phyloP scores from a whole-genome alignment of 2,797 vertebrate genomes.

The Prunella strophiata region DNA sequence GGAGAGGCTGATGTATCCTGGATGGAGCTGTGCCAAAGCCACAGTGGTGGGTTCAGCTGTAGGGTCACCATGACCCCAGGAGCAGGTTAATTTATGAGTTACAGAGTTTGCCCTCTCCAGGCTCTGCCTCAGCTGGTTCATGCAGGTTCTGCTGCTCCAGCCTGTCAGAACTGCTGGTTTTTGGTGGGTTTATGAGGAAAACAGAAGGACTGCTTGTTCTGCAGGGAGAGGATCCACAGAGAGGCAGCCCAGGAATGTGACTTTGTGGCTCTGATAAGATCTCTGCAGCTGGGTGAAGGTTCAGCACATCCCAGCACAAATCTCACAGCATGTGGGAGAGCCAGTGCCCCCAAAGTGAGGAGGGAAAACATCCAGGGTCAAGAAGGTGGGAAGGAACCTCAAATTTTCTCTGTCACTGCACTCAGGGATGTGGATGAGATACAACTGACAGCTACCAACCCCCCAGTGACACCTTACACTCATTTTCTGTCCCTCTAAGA shows the following conservation, averaged over 20 bases:
- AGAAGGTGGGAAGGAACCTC: neutral
- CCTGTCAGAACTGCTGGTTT: neutral
- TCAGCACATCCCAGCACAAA: neutral
- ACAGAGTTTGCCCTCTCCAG: neutral
- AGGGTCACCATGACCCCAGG: neutral
- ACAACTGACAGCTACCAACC: accelerated
- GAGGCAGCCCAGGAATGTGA: neutral
- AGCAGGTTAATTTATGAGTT: neutral
- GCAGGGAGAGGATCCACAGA: neutral
- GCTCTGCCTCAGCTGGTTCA: neutral
- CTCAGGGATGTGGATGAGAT: neutral
- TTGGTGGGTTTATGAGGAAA: neutral
- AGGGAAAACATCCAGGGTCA: neutral
- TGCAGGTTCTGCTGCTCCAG: neutral
- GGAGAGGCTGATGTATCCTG: neutral
- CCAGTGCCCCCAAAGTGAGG: neutral
- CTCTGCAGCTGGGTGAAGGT: neutral
- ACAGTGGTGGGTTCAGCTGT: neutral
- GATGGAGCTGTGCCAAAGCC: neutral
- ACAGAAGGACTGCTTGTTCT: neutral
- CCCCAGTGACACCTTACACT: neutral
- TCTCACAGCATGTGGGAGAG: neutral
- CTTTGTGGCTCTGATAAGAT: neutral
- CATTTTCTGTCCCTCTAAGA: neutral
- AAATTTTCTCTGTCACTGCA: neutral